Evolutionary conservation across 1,140 invertebrate species (phyloP), one percentile per base, ranked within the genome.

Genomic region (Maniola jurtina): DNA sequence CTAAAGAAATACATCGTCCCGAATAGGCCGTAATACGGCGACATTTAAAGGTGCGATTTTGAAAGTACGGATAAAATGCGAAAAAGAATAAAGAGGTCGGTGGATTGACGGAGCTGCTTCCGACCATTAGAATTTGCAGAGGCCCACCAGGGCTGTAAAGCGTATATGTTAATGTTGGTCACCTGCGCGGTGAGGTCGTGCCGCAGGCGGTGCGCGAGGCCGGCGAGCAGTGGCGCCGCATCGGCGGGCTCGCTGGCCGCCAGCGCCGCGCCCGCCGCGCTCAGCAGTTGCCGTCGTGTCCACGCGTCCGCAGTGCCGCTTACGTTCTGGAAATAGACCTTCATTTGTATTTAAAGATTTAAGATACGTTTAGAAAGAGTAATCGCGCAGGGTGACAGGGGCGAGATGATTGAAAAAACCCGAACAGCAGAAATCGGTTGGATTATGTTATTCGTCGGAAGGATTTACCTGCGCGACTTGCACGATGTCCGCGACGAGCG

Each of bases 401-500:
- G 25, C 25, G 25, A 25, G 25, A n/a, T n/a, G n/a, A n/a, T n/a
- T n/a, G n/a, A n/a, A n/a, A n/a, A n/a, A n/a, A n/a, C n/a, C n/a
- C n/a, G n/a, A n/a, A n/a, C n/a, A n/a, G n/a, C n/a, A n/a, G n/a
- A 25, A 25, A 25, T 25, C 4, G 25, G 25, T 4, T 25, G 25
- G 25, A 42, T 5, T 10, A 13, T 42, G 8, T 42, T 1, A 42
- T 42, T 15, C 4, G 16, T 15, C 45, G 14, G 13, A 6, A 13
- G 14, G 11, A 50, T 57, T 55, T 66, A 92, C 92, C 86, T 94
- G 93, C 73, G 94, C 92, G 15, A 94, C 92, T 47, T 92, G 83
- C 1, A 96, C 89, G 54, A 97, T 93, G 64, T 94, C 93, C 59
- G 93, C 93, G 0, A 95, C 95, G 72, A 95, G 95, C 0, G 95